A percentile compares a stretch with the other conserved stretches of the same genome.
phyloP scores from a whole-genome alignment of 2,797 vertebrate species.

The Acipenser oxyrinchus region DNA sequence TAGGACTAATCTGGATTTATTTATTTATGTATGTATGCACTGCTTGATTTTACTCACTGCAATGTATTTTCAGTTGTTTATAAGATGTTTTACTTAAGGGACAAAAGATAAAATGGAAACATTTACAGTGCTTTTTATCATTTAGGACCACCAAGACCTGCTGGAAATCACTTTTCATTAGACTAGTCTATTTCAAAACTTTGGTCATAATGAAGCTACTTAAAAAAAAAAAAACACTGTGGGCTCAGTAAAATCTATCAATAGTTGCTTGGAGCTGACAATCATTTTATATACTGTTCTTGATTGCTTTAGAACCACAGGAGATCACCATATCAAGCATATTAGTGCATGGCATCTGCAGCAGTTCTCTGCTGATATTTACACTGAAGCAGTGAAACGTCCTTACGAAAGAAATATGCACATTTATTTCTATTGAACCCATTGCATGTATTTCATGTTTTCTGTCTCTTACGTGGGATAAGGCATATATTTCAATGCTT shows the following conservation, averaged over 20 bases:
- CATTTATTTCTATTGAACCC: conserved; percentile 6
- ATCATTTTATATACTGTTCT: background rate
- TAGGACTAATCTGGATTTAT: no score
- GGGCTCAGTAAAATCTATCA: background rate
- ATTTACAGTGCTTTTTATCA: no score
- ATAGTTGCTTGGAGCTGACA: background rate
- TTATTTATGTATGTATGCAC: no score
- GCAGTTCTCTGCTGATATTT: background rate
- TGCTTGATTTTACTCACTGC: no score
- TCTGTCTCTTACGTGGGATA: no score
- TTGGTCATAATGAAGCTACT: background rate
- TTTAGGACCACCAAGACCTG: no score
- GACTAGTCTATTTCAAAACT: no score
- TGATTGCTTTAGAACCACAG: background rate
- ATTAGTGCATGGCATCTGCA: conserved; percentile 1
- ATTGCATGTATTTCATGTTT: conserved; percentile 1
- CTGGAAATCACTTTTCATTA: no score
- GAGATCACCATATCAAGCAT: background rate
- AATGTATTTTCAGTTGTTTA: no score
- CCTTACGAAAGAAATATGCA: conserved; percentile 1
- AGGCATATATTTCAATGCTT: no score
- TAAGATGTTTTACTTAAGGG: no score
- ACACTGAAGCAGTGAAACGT: background rate
- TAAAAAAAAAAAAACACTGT: background rate
- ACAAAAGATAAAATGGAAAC: no score